phyloP scores from a whole-genome alignment of 2,113 vertebrate genomes.

The Protobothrops flavoviridis region DNA sequence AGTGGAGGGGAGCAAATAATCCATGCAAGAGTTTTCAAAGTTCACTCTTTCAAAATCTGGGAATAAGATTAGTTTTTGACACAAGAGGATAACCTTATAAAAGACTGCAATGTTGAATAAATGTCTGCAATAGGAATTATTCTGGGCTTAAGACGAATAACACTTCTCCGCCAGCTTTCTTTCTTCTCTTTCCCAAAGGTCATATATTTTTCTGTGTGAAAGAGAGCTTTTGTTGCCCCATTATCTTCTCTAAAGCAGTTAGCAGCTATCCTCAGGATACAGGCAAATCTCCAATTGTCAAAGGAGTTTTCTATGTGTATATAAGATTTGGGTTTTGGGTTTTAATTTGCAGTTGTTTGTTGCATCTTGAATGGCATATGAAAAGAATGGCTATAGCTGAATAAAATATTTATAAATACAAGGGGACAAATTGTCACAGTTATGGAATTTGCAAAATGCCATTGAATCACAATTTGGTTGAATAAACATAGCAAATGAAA shows the following conservation, averaged over 20 bases:
- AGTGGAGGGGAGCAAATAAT: background rate
- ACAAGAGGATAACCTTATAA: background rate
- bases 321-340: background rate
- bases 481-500: conserved; percentile 61
- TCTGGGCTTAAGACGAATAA: background rate
- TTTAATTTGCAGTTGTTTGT: conserved; percentile 5
- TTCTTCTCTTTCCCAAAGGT: background rate
- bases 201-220: background rate
- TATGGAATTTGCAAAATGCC: conserved; percentile 26
- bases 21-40: background rate
- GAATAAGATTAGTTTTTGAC: background rate
- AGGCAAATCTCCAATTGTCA: background rate
- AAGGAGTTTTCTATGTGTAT: background rate
- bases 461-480: conserved; percentile 44
- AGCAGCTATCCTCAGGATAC: background rate
- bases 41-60: background rate
- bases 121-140: background rate
- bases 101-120: background rate
- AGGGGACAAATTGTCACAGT: conserved; percentile 10
- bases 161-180: background rate
- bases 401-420: conserved; percentile 40
- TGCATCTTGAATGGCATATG: background rate
- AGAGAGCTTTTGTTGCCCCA: background rate
- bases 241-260: background rate
- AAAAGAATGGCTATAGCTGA: background rate